phyloP scores from a whole-genome alignment of 1,140 invertebrate species.

The Caenorhabditis briggsae region DNA sequence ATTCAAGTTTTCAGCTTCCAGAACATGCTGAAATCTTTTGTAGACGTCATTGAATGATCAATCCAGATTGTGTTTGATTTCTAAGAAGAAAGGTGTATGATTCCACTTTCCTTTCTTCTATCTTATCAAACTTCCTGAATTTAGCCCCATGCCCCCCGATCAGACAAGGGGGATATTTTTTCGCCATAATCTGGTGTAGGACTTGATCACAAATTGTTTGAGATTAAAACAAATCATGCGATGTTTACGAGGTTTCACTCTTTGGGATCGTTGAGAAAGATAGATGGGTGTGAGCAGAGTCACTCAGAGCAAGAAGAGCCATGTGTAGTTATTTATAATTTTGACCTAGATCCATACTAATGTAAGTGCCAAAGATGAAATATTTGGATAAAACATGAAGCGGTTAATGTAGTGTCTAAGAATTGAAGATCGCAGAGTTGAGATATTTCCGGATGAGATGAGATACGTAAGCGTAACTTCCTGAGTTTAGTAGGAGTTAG shows the following conservation, averaged over 20 bases:
- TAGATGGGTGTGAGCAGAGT: not conserved
- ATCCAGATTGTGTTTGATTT: slow-evolving; percentile 1
- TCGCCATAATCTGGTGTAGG: slow-evolving; percentile 21
- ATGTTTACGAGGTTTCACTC: slow-evolving; percentile 36
- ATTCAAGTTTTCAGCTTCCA: not conserved
- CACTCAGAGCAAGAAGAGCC: too few species aligned
- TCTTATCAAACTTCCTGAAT: slow-evolving; percentile 26
- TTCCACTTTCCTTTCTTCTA: not conserved
- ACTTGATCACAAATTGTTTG: slow-evolving; percentile 45
- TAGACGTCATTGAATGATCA: slow-evolving; percentile 28
- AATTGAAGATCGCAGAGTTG: slow-evolving; percentile 7
- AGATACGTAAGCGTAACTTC: slow-evolving; percentile 28
- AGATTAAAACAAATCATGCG: slow-evolving; percentile 38
- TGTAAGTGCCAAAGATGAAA: slow-evolving; percentile 31
- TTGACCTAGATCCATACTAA: slow-evolving; percentile 43
- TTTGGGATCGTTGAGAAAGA: not conserved
- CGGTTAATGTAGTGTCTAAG: slow-evolving; percentile 16
- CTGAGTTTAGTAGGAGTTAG: slow-evolving; percentile 32
- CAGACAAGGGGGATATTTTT: not conserved
- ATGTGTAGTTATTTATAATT: slow-evolving; percentile 26
- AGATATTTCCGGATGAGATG: slow-evolving; percentile 35
- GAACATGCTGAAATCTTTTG: not conserved
- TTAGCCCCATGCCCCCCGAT: slow-evolving; percentile 1
- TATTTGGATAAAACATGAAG: not conserved
- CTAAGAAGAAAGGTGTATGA: not conserved